Percentiles rank a stretch among this genome's conserved stretches.
Evolutionary conservation across 2,797 vertebrate species (phyloP).

Genomic region (Buceros bicornis): DNA sequence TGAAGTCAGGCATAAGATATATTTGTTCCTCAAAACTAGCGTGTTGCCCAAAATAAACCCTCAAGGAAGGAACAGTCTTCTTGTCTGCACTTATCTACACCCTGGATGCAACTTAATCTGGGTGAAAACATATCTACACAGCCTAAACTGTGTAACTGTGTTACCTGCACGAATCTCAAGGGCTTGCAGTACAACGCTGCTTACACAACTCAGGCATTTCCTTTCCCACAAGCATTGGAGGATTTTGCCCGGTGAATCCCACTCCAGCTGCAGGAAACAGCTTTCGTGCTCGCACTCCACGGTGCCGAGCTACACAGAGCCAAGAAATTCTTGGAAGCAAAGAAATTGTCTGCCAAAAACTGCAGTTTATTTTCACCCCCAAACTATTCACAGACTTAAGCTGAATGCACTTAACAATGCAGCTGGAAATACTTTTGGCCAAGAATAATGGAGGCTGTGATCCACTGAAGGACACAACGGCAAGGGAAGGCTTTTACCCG

Average conservation of each 20-base stretch:
- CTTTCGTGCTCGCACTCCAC: rapidly evolving
- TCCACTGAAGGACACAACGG: not conserved
- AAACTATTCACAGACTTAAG: not conserved
- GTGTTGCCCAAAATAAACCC: not conserved
- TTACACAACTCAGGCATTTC: not conserved
- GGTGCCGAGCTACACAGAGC: not conserved
- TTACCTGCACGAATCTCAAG: not conserved
- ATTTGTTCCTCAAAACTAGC: not conserved
- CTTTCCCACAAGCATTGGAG: not conserved
- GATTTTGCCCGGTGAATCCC: not conserved
- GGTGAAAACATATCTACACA: not conserved
- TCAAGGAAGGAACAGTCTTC: not conserved
- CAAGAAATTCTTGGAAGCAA: not conserved
- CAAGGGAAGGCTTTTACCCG: not conserved
- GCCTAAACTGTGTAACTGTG: not conserved
- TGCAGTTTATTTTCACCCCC: not conserved
- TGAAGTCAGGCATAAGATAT: not conserved
- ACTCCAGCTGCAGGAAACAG: not conserved
- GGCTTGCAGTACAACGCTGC: not conserved
- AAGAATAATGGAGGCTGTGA: not conserved
- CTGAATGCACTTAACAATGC: not conserved
- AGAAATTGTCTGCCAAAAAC: not conserved
- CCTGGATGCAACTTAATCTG: not conserved
- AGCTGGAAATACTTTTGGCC: not conserved
- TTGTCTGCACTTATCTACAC: not conserved